Conservation (phyloP, 2,113 vertebrate species). For the Melospiza melodia region DNA sequence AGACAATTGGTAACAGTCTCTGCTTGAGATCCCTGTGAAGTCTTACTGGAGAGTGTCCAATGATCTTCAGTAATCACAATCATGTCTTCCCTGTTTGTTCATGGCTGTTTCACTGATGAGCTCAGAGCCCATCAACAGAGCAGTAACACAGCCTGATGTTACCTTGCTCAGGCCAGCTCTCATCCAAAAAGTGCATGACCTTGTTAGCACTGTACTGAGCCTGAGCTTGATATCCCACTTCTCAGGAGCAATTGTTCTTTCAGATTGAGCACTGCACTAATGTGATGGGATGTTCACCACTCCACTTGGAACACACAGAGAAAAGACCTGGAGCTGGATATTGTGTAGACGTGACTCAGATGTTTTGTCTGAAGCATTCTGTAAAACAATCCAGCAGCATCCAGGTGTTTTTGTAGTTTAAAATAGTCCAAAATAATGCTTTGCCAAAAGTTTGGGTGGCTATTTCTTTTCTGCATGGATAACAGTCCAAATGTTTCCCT, state of each 20-base stretch:
- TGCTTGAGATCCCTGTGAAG: not conserved
- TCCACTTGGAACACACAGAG: not conserved
- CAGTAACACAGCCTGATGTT: rapidly evolving
- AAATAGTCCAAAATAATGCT: not conserved
- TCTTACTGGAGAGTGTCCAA: not conserved
- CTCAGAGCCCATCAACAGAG: not conserved
- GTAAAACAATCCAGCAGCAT: not conserved
- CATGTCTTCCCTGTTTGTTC: not conserved
- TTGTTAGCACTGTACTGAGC: not conserved
- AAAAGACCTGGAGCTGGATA: not conserved
- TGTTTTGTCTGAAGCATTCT: not conserved
- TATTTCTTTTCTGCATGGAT: not conserved
- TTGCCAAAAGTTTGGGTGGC: not conserved
- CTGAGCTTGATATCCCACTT: not conserved
- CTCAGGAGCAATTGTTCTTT: not conserved
- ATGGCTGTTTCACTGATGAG: not conserved
- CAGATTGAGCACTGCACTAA: not conserved
- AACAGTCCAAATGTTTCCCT: not conserved
- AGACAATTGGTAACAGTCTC: not conserved
- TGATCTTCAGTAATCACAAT: not conserved
- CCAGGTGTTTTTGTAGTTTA: not conserved
- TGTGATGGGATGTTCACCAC: not conserved
- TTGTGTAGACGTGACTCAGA: not conserved
- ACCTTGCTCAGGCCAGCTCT: not conserved
- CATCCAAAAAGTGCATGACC: not conserved